Base-by-base conservation (phyloP, 2,888 invertebrate genomes). In the Ophion ellenae region DNA sequence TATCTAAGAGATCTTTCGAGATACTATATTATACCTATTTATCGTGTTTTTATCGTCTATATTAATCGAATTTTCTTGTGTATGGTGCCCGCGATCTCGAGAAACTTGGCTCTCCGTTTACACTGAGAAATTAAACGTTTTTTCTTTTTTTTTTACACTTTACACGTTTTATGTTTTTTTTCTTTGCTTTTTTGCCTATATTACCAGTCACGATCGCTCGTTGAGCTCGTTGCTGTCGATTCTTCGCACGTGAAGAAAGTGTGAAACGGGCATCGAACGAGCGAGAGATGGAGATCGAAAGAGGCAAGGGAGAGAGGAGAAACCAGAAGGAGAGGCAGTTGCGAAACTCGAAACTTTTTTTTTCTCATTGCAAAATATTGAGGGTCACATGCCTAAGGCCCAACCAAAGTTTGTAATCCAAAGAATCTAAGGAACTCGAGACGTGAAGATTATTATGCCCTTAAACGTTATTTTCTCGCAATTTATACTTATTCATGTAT, bases 1-100 rank as follows among this genome's bases (percentile, higher is more conserved):
- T 86, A 83, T 83, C 86, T 86, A 86, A 78, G 86, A 86, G 86
- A 86, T 86, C 86, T 86, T 86, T 82, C 73, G 47, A 86, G 67
- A 78, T 80, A 75, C 77, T 61, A 78, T 80, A 75, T 73, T 66
- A 75, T 86, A 81, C 81, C 83, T 83, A 81, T 67, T 36, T 36
- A 10, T 83, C 47, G 47, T 47, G 47, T 14, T 47, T 47, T 47
- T 47, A 47, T 83, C 78, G 76, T 45, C 6, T 79, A 77, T 79
- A 81, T 66, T 32, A 74, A 47, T 78, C 86, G 70, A 83, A 69
- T 69, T 74, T 74, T 74, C 73, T 28, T 53, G 53, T 53, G 17
- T 14, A 14, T 79, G 20, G 40, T 36, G 14, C 40, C 61, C 66
- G 32, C 14, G 47, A 80, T 73, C 63, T 77, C 63, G 74, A 75